Base-by-base conservation (phyloP, 2,113 vertebrate species). In the Chamaetylas fuelleborni region DNA sequence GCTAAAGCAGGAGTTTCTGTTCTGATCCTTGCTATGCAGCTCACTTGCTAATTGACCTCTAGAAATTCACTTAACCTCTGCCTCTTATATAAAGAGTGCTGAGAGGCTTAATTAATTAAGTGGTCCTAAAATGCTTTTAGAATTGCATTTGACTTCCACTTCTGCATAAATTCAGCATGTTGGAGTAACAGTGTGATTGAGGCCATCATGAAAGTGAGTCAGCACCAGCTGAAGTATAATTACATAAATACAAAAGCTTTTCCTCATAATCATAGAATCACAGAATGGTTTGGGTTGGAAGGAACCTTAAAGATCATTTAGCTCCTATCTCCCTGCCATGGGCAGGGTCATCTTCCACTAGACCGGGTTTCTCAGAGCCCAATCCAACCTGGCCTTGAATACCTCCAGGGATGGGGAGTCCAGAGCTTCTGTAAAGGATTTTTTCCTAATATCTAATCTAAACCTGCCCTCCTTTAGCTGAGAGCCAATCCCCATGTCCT, bases 1-100 rank as follows among this genome's bases (percentile, higher is more conserved):
- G 36, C 38, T 57, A 54, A 57, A 92, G 54, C 8, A 24, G 33
- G 19, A 40, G 19, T 50, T 76, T 72, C 34, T 88, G 51, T 67
- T 92, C 34, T n/a, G n/a, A 77, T 51, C 56, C 28, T 34, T 51
- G 67, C 57, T 66, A 6, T 58, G 70, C 61, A 65, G 53, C 83
- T 84, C 3, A 1, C 60, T 72, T 86, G 54, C 54, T 93, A 58
- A 90, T 67, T 5, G 19, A 81, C 90, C 85, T 90, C 66, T 66
- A 66, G 85, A 83, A 96, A 81, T 77, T 74, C 92, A 96, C 85
- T 93, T 93, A 88, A 81, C 79, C 74, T 92, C 64, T 60, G 38
- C 56, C 51, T 86, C 76, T 86, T 57, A 45, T 40, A 73, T 80
- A 85, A 73, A 12, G 42, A 19, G 25, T 83, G 51, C 79, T n/a